Evolutionary conservation across 2,113 vertebrate genomes (phyloP), one percentile per base, ranked within the genome.

Genomic region (Salvelinus alpinus): DNA sequence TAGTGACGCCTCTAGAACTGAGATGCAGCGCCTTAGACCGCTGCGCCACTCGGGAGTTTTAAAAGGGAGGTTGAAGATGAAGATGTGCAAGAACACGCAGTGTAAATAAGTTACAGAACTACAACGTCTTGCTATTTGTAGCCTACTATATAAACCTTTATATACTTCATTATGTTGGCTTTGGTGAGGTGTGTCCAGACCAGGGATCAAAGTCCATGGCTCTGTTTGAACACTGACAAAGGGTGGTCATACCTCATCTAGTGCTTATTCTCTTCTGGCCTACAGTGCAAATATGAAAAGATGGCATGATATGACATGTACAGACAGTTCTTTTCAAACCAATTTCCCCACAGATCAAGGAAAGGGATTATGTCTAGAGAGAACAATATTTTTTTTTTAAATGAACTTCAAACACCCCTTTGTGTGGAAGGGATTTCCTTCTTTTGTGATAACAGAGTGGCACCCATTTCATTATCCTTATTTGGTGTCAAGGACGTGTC

Each of bases 191-290:
- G 34, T 38, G 24, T 20, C 70, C 6, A 59, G 64, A 22, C 38
- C 9, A 44, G 9, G 38, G 78, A 73, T 67, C 83, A 87, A 86
- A 90, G 87, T 90, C 83, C 86, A 81, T 57, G 79, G 13, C 51
- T 54, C 16, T 57, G 54, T 57, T 6, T 18, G 54, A 62, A 62
- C 59, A 62, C 6, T 62, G 20, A 62, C 59, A 24, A 62, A 62
- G n/a, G n/a, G n/a, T 8, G 59, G n/a, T 62, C 18, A 8, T 62
- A 2, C 7, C 18, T 62, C 59, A 62, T 62, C 6, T 62, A 8
- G n/a, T 24, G 6, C 18, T 22, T 22, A 62, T 62, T 16, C 18
- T 62, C n/a, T 54, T 16, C 12, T 14, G 51, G 16, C 51, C 5
- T 54, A 18, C 4, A 54, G 51, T 51, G 44, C 20, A n/a, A 29